Base-by-base conservation (phyloP, 2,888 invertebrate genomes). In the Eurytoma californica region DNA sequence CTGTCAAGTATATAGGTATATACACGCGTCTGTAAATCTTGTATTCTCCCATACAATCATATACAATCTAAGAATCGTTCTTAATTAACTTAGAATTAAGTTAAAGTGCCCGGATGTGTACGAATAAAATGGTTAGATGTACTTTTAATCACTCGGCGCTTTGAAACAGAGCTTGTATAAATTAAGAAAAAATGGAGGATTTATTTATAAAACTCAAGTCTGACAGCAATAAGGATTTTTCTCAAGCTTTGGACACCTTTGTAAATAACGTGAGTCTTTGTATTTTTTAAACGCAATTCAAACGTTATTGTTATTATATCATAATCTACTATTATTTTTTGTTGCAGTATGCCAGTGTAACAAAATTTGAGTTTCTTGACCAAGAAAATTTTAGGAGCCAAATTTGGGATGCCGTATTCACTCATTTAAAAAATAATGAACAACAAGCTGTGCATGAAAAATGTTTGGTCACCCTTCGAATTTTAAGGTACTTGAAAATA, bases 381-480 rank as follows among this genome's bases (percentile, higher is more conserved):
- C 86, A 91, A 81, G 91, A 91, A 75, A 91, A 92, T 83, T 91
- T 91, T 81, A 91, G 94, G 83, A 90, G 90, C 72, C 88, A 92
- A 61, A 84, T 95, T 67, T 95, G 95, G 95, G 91, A 91, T 28
- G 91, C 91, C 49, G 86, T 95, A 74, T 94, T 94, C 86, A 90
- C 92, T 82, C 91, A 92, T 83, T 90, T 95, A n/a, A 91, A 92
- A 79, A 91, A 92, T 81, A 88, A 91, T 67, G 87, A 91, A 49
- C 89, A 91, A 79, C 88, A 90, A 76, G 80, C 91, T 16, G 87
- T 93, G 80, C 92, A 93, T 86, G 88, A 91, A 60, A 86, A 92
- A 73, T 94, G 93, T 84, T 91, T 95, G 83, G 91, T 92, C 76
- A 91, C 92, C 60, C 91, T 95, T 69, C 91, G 94, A 83, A 92